These are phyloP conservation scores for Tricholaema leucomelas DNA, from an alignment of 2,113 vertebrate genomes.

Conservation along the genomic window DNA sequence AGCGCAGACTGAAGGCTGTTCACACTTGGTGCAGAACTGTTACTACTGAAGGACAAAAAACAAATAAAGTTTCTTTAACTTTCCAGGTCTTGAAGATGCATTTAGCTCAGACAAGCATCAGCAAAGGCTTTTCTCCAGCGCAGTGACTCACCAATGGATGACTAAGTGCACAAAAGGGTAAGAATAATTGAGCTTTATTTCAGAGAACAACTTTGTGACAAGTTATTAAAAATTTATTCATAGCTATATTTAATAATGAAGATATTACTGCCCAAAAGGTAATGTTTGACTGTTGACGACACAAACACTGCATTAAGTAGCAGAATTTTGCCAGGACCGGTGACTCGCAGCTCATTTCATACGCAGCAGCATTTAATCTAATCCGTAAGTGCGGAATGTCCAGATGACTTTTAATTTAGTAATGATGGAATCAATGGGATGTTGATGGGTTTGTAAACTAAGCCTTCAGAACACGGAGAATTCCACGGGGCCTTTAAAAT, in stretches of 20 bases:
- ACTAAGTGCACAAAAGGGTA: constrained; percentile 22
- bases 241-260: not conserved
- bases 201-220: not conserved
- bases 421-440: constrained; percentile 76
- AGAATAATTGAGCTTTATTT: constrained; percentile 49
- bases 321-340: constrained; percentile 22
- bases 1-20: not conserved
- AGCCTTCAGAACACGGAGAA: constrained; percentile 79
- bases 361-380: constrained; percentile 58
- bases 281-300: not conserved
- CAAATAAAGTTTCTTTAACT: not conserved
- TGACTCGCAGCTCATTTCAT: constrained; percentile 52
- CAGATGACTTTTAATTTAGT: constrained; percentile 71
- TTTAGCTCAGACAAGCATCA: not conserved
- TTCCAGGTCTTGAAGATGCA: not conserved
- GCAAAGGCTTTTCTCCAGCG: not conserved
- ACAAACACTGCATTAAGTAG: constrained; percentile 27
- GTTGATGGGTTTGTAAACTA: constrained; percentile 78
- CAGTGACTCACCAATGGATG: constrained; percentile 5
- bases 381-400: constrained; percentile 53
- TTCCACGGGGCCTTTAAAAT: constrained; percentile 81
- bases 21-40: not conserved
- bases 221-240: constrained; percentile 50
- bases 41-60: not conserved
- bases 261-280: not conserved